phyloP scores from a whole-genome alignment of 2,113 vertebrate genomes.

The Hipposideros armiger region DNA sequence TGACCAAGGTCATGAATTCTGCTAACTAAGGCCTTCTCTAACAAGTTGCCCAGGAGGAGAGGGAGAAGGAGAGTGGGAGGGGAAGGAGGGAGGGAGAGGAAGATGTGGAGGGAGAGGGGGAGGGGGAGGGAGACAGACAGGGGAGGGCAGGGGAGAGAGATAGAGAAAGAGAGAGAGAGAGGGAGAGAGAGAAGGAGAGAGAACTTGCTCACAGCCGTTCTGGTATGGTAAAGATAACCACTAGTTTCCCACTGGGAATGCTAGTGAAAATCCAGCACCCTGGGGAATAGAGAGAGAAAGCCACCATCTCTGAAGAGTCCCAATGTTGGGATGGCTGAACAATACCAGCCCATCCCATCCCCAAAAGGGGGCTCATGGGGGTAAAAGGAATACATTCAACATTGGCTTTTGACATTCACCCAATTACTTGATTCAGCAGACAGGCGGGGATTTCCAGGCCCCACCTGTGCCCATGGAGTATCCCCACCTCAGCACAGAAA shows the following conservation, averaged over 20 bases:
- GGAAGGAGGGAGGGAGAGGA: too few relatives aligned
- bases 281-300: not conserved
- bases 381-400: not conserved
- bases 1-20: not conserved
- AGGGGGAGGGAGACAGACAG: too few relatives aligned
- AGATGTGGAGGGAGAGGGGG: too few relatives aligned
- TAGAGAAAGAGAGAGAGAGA: too few relatives aligned
- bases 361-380: not conserved
- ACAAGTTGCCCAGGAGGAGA: too few relatives aligned
- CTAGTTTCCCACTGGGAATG: not conserved
- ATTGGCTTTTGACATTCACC: not conserved
- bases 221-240: not conserved
- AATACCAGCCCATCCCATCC: accelerated
- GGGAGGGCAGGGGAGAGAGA: not conserved
- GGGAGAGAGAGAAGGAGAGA: too few relatives aligned
- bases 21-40: accelerated
- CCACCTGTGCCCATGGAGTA: not conserved
- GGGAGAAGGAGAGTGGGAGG: too few relatives aligned
- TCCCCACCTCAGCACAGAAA: accelerated
- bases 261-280: not conserved
- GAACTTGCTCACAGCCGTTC: not conserved
- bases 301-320: not conserved
- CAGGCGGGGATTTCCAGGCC: not conserved
- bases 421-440: not conserved
- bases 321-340: not conserved